Evolutionary conservation across 2,797 vertebrate species (phyloP).

Genomic region (Mus caroli): DNA sequence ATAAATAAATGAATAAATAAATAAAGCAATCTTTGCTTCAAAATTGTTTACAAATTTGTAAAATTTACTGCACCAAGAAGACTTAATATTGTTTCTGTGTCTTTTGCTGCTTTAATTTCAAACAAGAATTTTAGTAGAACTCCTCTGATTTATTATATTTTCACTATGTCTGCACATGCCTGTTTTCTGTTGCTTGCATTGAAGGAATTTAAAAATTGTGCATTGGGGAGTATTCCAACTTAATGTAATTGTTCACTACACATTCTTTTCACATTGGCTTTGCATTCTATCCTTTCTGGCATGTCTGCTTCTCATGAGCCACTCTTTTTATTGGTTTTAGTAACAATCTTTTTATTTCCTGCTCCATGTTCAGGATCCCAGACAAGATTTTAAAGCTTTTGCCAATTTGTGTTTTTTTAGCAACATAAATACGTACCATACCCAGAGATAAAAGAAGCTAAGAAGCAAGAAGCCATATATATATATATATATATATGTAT

Average conservation of each 20-base stretch:
- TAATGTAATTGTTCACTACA: constrained; percentile 44
- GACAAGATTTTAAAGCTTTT: constrained; percentile 7
- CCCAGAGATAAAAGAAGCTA: neutral
- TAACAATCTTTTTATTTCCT: neutral
- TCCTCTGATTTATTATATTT: constrained; percentile 43
- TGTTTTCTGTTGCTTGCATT: constrained; percentile 36
- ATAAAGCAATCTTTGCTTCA: neutral
- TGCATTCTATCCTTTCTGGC: neutral
- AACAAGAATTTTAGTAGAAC: constrained; percentile 47
- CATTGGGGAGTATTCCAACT: neutral
- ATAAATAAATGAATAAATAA: neutral
- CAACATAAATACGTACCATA: neutral
- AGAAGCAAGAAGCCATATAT: neutral
- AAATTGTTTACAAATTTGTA: constrained; percentile 39
- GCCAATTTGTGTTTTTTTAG: neutral
- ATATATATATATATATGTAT: neutral
- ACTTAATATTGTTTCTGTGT: neutral
- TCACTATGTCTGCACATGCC: neutral
- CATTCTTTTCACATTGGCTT: constrained; percentile 6
- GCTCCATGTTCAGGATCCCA: neutral
- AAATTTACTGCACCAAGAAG: neutral
- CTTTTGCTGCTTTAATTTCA: constrained; percentile 59
- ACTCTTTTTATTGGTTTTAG: constrained; percentile 49
- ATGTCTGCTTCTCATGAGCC: neutral
- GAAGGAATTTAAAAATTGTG: constrained; percentile 30